phyloP scores from a whole-genome alignment of 1,140 invertebrate genomes.

The Popillia japonica region DNA sequence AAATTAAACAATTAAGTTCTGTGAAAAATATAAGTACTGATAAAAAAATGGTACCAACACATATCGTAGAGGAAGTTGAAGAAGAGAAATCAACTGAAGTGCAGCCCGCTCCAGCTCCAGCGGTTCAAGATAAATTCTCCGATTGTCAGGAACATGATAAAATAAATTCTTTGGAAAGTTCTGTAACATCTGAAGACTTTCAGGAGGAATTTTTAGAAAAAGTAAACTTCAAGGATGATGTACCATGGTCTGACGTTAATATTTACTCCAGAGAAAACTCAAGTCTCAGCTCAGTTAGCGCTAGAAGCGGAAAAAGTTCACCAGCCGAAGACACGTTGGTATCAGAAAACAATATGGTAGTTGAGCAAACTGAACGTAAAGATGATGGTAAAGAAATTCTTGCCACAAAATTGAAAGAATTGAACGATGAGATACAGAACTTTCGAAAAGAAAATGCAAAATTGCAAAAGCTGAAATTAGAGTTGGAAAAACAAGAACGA shows the following conservation, averaged over 20 bases:
- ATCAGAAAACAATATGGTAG: not conserved
- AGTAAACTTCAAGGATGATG: conserved; percentile 2
- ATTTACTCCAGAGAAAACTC: conserved; percentile 34
- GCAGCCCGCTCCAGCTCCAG: not conserved
- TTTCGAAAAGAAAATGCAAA: conserved; percentile 63
- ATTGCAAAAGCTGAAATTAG: conserved; percentile 65
- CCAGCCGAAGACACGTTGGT: not conserved
- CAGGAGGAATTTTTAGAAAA: conserved; percentile 4
- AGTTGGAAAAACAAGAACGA: conserved; percentile 67
- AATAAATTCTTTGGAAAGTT: conserved; percentile 31
- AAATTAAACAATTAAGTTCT: conserved; percentile 36
- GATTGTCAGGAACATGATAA: not conserved
- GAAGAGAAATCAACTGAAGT: conserved; percentile 21
- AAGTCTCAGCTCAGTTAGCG: not conserved
- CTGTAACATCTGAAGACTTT: conserved; percentile 39
- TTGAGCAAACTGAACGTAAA: not conserved
- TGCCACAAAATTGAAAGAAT: conserved; percentile 69
- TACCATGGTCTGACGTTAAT: conserved; percentile 22
- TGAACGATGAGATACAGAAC: conserved; percentile 75
- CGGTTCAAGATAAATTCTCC: not conserved
- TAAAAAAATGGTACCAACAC: not conserved
- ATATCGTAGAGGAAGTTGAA: not conserved
- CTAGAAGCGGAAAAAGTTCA: not conserved
- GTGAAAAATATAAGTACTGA: not conserved
- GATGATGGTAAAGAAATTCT: conserved; percentile 62